Conservation (phyloP, 2,888 invertebrate genomes). For the Lepidocyrtinus sp. region DNA sequence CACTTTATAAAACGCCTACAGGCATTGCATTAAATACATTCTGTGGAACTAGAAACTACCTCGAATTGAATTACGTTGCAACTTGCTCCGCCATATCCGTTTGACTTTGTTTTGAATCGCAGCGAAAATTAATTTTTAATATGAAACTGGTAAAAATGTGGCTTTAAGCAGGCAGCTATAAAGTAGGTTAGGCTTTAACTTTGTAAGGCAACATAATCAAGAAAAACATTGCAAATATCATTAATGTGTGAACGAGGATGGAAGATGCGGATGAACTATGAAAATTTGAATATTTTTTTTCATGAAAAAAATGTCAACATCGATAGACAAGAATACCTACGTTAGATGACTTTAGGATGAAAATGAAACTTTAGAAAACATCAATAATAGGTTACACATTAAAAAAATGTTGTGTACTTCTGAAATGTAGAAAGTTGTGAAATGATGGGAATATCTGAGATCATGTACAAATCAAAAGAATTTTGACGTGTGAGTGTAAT, state of each 20-base stretch:
- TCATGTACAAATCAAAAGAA: not conserved
- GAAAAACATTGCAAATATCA: not conserved
- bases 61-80: not conserved
- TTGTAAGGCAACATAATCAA: not conserved
- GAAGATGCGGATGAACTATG: not conserved
- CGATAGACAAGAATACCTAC: too few species aligned
- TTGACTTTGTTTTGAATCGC: not conserved
- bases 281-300: not conserved
- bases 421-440: not conserved
- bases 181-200: not conserved
- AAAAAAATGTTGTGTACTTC: not conserved
- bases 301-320: too few species aligned
- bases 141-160: not conserved
- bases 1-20: not conserved
- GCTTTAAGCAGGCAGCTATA: not conserved
- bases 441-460: not conserved
- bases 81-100: not conserved
- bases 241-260: not conserved
- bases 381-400: not conserved
- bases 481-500: not conserved
- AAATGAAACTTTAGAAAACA: not conserved
- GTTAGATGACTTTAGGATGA: too few species aligned
- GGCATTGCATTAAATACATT: not conserved
- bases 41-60: slow-evolving; percentile 14
- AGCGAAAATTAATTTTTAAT: not conserved